Evolutionary conservation across 2,797 vertebrate genomes (phyloP).

Genomic region (Numenius phaeopus): DNA sequence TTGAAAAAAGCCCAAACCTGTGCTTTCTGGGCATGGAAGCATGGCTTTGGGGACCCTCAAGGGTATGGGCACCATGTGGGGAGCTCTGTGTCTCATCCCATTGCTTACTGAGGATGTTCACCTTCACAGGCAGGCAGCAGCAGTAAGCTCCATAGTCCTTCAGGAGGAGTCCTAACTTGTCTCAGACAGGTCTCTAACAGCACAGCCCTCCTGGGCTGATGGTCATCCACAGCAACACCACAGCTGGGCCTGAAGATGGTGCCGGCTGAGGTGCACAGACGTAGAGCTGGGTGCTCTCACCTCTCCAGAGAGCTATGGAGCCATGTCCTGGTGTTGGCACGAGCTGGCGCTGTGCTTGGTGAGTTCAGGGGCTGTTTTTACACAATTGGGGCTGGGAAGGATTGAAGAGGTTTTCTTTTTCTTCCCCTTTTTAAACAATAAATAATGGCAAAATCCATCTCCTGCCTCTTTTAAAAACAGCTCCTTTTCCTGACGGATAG

Average conservation of each 20-base stretch:
- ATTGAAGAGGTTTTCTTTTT: background rate
- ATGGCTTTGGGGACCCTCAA: background rate
- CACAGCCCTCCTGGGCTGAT: background rate
- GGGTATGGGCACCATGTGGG: background rate
- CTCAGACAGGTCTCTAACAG: background rate
- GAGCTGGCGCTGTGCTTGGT: background rate
- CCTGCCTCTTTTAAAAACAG: conserved; percentile 4
- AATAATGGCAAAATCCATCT: background rate
- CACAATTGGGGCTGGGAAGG: background rate
- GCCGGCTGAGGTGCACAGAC: background rate
- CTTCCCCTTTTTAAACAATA: conserved; percentile 50
- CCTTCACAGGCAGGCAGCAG: background rate
- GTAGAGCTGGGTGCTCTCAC: fast-evolving
- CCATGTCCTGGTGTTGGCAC: background rate
- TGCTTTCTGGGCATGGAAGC: background rate
- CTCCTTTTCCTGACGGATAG: conserved; percentile 41
- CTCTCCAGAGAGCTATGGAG: background rate
- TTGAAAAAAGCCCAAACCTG: background rate
- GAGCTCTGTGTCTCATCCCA: background rate
- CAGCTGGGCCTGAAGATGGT: background rate
- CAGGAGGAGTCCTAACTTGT: background rate
- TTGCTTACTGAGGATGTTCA: background rate
- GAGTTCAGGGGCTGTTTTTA: conserved; percentile 6
- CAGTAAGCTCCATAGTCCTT: background rate
- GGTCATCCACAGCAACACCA: background rate